Conservation (phyloP, 2,888 invertebrate species). For the Patella ulyssiponensis region DNA sequence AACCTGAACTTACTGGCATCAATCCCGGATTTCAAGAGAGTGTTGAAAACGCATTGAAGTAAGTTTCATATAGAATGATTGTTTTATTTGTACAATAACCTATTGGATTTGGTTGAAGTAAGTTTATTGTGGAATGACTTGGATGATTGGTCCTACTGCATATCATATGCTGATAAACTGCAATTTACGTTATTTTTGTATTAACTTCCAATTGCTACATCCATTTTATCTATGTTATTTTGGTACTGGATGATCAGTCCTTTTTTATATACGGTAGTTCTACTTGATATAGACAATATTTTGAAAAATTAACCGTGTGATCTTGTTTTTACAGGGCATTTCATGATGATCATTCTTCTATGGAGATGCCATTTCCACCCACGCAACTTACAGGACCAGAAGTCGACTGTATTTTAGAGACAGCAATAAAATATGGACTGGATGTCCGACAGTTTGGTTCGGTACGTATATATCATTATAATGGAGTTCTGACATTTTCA, state of each 20-base stretch:
- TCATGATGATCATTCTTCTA: neutral
- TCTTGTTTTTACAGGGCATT: slow-evolving; percentile 11
- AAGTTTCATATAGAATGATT: neutral
- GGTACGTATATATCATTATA: neutral
- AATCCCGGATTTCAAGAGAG: neutral
- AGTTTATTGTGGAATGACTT: no score
- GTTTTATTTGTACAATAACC: no score
- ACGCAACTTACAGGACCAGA: slow-evolving; percentile 10
- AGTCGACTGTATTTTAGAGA: slow-evolving; percentile 4
- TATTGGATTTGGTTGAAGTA: no score
- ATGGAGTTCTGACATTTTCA: neutral
- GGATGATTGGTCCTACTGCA: no score
- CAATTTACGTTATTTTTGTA: no score
- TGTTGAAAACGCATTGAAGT: neutral
- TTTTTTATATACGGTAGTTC: neutral
- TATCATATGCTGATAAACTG: no score
- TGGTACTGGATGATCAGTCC: no score
- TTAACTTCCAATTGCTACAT: no score
- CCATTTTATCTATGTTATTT: no score
- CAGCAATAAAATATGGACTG: neutral
- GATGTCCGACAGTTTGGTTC: slow-evolving; percentile 5
- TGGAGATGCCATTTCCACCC: slow-evolving; percentile 14
- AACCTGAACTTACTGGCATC: neutral
- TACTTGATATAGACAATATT: neutral
- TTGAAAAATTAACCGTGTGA: neutral